Evolutionary conservation across 2,113 vertebrate genomes (phyloP).

Genomic region (Thomomys bottae): DNA sequence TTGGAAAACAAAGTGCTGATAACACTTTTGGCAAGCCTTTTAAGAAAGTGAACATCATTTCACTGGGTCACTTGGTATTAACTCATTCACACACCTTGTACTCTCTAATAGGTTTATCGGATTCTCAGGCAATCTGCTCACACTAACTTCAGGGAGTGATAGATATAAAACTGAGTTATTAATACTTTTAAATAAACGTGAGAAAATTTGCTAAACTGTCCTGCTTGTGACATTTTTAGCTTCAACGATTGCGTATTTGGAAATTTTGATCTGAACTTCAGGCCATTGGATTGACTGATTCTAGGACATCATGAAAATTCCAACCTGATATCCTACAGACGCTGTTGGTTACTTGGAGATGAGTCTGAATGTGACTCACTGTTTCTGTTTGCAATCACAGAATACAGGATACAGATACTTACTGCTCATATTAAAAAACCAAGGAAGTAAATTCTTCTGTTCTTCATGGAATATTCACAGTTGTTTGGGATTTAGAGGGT

Average conservation of each 20-base stretch:
- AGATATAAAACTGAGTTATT: background rate
- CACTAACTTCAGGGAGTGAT: background rate
- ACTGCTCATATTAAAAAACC: background rate
- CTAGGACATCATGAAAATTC: background rate
- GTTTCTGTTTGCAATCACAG: background rate
- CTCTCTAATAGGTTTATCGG: background rate
- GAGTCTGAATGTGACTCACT: background rate
- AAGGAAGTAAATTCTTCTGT: background rate
- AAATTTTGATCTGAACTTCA: constrained; percentile 19
- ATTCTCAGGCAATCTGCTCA: background rate
- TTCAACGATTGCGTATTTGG: background rate
- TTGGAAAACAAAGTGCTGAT: background rate
- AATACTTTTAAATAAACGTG: constrained; percentile 20
- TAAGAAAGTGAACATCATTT: background rate
- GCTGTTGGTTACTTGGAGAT: background rate
- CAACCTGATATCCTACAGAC: background rate
- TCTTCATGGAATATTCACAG: background rate
- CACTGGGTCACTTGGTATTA: background rate
- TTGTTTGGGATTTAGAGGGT: constrained; percentile 5
- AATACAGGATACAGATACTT: background rate
- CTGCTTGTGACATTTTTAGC: background rate
- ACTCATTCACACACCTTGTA: background rate
- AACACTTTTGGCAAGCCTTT: background rate
- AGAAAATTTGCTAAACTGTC: background rate
- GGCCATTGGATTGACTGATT: background rate